Percentiles rank a stretch among this genome's conserved stretches.
Conservation (phyloP, 1,140 invertebrate genomes). For the Phenacoccus solenopsis region DNA sequence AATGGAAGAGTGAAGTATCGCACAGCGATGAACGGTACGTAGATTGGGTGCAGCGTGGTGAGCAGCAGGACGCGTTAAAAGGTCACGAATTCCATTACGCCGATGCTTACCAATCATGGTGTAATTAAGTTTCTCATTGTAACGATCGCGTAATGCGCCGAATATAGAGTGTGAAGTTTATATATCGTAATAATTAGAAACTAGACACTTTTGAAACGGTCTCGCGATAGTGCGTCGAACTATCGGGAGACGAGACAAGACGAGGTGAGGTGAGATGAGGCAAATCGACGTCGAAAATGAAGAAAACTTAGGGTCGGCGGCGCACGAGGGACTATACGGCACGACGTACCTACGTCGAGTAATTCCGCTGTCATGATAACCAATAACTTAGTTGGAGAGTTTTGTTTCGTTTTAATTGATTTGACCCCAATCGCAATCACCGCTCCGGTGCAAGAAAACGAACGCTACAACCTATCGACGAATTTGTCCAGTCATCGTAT, state of each 20-base stretch:
- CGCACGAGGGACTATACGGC: too few relatives aligned
- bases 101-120: not conserved
- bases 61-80: too few relatives aligned
- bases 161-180: not conserved
- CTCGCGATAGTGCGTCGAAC: not conserved
- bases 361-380: not conserved
- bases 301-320: not conserved
- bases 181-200: not conserved
- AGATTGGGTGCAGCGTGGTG: too few relatives aligned
- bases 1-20: too few relatives aligned
- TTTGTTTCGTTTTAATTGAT: constrained; percentile 16
- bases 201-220: not conserved
- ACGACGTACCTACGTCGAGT: not conserved
- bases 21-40: too few relatives aligned
- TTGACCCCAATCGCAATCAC: constrained; percentile 9
- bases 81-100: not conserved
- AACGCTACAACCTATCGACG: not conserved
- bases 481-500: constrained; percentile 8
- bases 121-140: not conserved
- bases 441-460: not conserved
- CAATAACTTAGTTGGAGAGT: constrained; percentile 13
- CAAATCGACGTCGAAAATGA: too few relatives aligned
- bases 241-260: too few relatives aligned
- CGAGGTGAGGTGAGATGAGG: too few relatives aligned
- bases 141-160: not conserved